Evolutionary conservation across 2,888 invertebrate species (phyloP), one percentile per base, ranked within the genome.

Genomic region (Scotopteryx bipunctaria): DNA sequence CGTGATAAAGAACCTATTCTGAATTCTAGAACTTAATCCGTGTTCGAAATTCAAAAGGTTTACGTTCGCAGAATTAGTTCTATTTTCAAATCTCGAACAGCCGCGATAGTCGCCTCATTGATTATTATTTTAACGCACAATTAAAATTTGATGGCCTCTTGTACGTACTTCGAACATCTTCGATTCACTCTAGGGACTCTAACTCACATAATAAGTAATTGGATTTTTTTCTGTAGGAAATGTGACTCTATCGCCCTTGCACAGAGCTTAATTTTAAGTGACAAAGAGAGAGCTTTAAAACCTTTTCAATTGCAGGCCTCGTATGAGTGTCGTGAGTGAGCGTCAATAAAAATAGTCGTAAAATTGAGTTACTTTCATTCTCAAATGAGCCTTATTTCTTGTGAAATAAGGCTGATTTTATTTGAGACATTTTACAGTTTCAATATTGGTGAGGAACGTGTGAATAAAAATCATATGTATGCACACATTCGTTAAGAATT

Each of bases 401-500:
- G 9, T 5, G 38, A 17, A 27, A 62, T 80, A 78, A 69, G 70
- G 73, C 69, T 57, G 57, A 63, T 59, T 69, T 67, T 73, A 50
- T 57, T 56, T 11, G 45, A 41, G 33, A 31, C 17, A 37, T 33
- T 40, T 47, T 49, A 51, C 55, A 61, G 63, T 67, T 68, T 67
- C 71, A 76, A 76, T 76, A 76, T 76, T 64, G 73, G 66, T 72
- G 76, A 77, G 80, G 80, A 71, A 87, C 83, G 89, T 87, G 89
- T 87, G 86, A 88, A 86, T 87, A 86, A 88, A 88, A 90, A 90
- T 90, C 88, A 86, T 86, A 77, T 82, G 83, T 86, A 86, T 83
- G 84, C 88, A 88, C 88, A 85, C 89, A 88, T 90, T 89, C 85
- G 87, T 90, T 90, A 88, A 83, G 86, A 87, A 89, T 88, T 90